These are phyloP conservation scores for Platyrinchus mystaceus DNA, from an alignment of 2,797 vertebrate genomes.

Conservation along the genomic window DNA sequence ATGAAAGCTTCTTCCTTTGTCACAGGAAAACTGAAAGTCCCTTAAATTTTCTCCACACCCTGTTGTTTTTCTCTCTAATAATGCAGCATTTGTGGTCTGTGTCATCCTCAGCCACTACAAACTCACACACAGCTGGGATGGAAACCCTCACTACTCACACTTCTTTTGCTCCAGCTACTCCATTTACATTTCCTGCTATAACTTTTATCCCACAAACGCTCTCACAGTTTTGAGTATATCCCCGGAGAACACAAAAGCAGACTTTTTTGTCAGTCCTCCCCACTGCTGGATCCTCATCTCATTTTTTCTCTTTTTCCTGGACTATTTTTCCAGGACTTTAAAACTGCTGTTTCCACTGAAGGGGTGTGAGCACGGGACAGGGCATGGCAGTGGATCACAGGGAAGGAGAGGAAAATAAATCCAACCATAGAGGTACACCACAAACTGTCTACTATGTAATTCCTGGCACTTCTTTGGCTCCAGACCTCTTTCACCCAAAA, in stretches of 20 bases:
- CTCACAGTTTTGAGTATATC: background rate
- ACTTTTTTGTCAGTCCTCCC: background rate
- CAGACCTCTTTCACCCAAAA: background rate
- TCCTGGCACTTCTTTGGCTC: background rate
- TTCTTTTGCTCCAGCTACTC: background rate
- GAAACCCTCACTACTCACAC: background rate
- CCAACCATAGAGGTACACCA: background rate
- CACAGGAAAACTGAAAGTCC: background rate
- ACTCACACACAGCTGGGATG: background rate
- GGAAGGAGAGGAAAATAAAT: background rate
- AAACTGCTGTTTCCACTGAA: background rate
- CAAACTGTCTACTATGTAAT: background rate
- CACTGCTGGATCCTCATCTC: background rate
- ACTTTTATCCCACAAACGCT: background rate
- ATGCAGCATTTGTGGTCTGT: background rate
- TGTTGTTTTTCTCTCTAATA: background rate
- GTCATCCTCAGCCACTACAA: background rate
- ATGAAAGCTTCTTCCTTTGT: conserved; percentile 1
- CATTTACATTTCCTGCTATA: background rate
- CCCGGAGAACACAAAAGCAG: background rate
- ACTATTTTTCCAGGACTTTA: background rate
- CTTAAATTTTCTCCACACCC: background rate
- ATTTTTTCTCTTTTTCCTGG: background rate
- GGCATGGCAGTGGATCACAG: background rate
- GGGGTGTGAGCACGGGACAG: background rate